Conservation (phyloP, 2,888 invertebrate genomes). For the Drosophila robusta region DNA sequence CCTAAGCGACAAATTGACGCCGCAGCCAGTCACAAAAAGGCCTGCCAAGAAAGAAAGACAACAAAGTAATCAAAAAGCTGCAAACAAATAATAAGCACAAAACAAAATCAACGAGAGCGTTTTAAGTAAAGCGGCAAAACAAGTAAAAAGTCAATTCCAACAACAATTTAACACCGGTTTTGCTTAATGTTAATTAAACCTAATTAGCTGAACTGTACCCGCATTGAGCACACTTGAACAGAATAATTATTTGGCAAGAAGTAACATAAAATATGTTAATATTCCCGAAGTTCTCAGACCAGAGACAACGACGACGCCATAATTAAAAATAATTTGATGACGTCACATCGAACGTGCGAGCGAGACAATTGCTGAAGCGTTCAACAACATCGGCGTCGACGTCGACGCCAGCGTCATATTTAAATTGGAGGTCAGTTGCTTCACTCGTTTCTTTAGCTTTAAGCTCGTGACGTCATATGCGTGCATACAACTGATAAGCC, state of each 20-base stretch:
- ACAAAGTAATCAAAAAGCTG: slow-evolving; percentile 15
- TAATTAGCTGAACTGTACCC: slow-evolving; percentile 64
- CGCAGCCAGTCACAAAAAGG: slow-evolving; percentile 3
- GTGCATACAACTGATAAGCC: slow-evolving; percentile 54
- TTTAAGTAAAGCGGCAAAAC: slow-evolving; percentile 9
- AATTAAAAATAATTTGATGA: slow-evolving; percentile 70
- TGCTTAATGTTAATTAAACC: slow-evolving; percentile 62
- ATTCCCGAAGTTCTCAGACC: slow-evolving; percentile 14
- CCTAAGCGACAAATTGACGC: slow-evolving; percentile 38
- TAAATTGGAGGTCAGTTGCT: slow-evolving; percentile 7
- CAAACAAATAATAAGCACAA: slow-evolving; percentile 52
- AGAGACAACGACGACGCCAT: slow-evolving; percentile 41
- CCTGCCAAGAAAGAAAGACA: slow-evolving; percentile 12
- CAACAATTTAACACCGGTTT: slow-evolving; percentile 62
- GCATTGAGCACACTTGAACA: slow-evolving; percentile 48
- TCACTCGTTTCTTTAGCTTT: slow-evolving; percentile 8
- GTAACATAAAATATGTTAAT: slow-evolving; percentile 37
- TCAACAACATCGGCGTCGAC: background rate
- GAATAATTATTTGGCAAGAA: slow-evolving; percentile 51
- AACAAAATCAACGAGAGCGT: slow-evolving; percentile 43
- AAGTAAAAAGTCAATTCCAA: slow-evolving; percentile 13
- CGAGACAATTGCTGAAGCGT: slow-evolving; percentile 9
- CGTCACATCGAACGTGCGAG: slow-evolving; percentile 52
- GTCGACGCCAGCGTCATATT: slow-evolving; percentile 10
- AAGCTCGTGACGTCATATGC: slow-evolving; percentile 59